phyloP scores from a whole-genome alignment of 2,888 invertebrate species.

The Leucophenga maculata region DNA sequence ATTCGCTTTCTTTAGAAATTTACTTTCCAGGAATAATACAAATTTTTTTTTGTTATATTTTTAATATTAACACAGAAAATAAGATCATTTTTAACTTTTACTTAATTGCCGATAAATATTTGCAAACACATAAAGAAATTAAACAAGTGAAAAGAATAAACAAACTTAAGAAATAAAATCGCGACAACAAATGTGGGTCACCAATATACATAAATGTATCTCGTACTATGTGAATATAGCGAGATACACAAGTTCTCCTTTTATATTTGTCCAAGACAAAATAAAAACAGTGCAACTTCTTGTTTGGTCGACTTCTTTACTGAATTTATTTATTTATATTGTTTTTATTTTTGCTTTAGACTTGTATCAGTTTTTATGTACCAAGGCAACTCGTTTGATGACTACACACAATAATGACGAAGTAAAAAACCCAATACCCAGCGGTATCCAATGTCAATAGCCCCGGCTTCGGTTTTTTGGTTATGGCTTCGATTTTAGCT shows the following conservation, averaged over 20 bases:
- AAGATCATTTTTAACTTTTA: conserved; percentile 16
- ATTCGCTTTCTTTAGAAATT: conserved; percentile 15
- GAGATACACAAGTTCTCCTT: too few relatives aligned
- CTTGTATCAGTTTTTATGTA: neutral
- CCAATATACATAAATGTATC: neutral
- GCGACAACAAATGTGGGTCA: conserved; percentile 43
- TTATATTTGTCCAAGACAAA: too few relatives aligned
- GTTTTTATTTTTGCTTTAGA: neutral
- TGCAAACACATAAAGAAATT: conserved; percentile 4
- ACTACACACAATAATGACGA: conserved; percentile 1
- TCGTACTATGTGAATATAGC: too few relatives aligned
- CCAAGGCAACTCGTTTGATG: conserved; percentile 9
- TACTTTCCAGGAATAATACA: neutral
- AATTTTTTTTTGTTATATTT: neutral
- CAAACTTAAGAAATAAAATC: conserved; percentile 27
- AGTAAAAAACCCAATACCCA: conserved; percentile 20
- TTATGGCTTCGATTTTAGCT: neutral
- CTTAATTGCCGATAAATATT: conserved; percentile 8
- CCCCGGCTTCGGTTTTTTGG: conserved; percentile 1
- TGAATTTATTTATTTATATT: neutral
- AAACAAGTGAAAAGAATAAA: conserved; percentile 11
- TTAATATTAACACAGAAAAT: neutral
- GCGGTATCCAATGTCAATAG: conserved; percentile 52
- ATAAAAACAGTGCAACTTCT: neutral
- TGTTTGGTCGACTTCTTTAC: conserved; percentile 9